Conservation (phyloP, 2,113 vertebrate genomes). For the Chaetura pelagica region DNA sequence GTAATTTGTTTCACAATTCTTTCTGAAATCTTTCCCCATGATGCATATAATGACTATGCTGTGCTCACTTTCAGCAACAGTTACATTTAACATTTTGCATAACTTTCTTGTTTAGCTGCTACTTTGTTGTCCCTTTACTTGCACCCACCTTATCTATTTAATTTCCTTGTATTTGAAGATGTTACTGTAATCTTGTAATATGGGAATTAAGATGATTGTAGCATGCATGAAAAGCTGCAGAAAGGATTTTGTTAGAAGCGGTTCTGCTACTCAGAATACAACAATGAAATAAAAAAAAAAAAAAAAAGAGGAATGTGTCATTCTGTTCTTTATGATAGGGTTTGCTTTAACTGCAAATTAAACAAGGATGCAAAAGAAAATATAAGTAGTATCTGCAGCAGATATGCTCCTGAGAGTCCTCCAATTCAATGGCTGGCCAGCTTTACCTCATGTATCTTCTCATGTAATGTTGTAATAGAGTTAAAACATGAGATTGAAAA, state of each 20-base stretch:
- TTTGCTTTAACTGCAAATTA: not conserved
- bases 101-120: too few species aligned
- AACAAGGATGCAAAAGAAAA: not conserved
- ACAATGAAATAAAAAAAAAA: not conserved
- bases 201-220: not conserved
- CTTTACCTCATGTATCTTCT: not conserved
- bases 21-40: too few species aligned
- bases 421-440: not conserved
- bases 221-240: not conserved
- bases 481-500: not conserved
- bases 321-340: not conserved
- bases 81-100: too few species aligned
- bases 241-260: not conserved
- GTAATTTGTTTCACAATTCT: too few species aligned
- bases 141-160: too few species aligned
- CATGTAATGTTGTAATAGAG: not conserved
- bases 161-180: too few species aligned
- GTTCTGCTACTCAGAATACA: not conserved
- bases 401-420: not conserved
- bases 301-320: not conserved
- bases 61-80: too few species aligned
- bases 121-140: too few species aligned
- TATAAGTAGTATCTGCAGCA: not conserved
- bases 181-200: not conserved
- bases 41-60: too few species aligned